These are phyloP conservation scores for Bombus balteatus DNA, from an alignment of 1,140 invertebrate genomes.

Conservation along the genomic window DNA sequence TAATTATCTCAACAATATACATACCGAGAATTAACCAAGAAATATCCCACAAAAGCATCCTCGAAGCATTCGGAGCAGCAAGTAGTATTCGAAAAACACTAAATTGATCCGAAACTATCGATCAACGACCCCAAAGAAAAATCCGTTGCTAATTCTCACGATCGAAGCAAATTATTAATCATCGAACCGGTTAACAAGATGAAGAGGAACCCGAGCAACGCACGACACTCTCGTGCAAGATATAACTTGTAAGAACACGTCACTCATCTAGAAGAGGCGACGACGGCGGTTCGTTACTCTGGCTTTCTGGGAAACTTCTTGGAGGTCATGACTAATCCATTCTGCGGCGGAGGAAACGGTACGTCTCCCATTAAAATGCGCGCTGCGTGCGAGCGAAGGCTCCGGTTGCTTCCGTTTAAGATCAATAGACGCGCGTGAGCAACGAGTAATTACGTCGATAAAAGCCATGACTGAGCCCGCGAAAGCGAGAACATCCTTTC, in stretches of 20 bases:
- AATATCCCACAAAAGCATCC: background rate
- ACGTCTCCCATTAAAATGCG: conserved; percentile 54
- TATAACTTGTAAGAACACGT: conserved; percentile 20
- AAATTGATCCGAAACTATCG: background rate
- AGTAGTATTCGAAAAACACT: background rate
- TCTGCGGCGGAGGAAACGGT: conserved; percentile 49
- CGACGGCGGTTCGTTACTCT: conserved; percentile 54
- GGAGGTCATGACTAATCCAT: conserved; percentile 64
- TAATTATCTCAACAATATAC: background rate
- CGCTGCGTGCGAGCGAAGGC: conserved; percentile 27
- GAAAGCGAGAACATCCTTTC: conserved; percentile 6
- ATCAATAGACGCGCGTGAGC: conserved; percentile 53
- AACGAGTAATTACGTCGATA: conserved; percentile 12
- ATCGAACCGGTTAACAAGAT: background rate
- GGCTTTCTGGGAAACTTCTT: conserved; percentile 62
- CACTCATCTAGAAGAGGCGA: conserved; percentile 17
- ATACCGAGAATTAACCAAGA: background rate
- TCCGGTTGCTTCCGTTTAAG: conserved; percentile 51
- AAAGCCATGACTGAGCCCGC: background rate
- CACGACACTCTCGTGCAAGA: background rate
- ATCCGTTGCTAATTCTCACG: background rate
- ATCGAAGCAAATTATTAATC: background rate
- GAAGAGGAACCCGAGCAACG: background rate
- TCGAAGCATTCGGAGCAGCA: background rate
- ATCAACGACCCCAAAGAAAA: background rate